Conservation (phyloP, 1,140 invertebrate species). For the Lordiphosa mommai region DNA sequence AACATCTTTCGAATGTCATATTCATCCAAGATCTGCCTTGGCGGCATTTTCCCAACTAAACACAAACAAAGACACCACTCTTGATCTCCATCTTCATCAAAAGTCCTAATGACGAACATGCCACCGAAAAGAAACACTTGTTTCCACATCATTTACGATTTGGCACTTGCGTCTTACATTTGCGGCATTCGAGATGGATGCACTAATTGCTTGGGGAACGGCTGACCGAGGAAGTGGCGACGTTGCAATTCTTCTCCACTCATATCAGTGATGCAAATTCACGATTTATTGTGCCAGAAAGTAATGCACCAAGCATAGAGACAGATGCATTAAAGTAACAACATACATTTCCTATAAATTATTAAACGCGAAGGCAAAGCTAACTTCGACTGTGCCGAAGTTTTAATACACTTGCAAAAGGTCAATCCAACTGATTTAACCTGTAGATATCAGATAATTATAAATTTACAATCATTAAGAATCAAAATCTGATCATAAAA, state of each 20-base stretch:
- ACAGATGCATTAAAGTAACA: no score
- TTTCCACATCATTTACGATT: constrained; percentile 38
- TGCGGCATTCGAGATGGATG: constrained; percentile 16
- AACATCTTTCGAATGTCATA: not conserved
- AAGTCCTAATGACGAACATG: constrained; percentile 45
- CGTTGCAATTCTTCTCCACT: not conserved
- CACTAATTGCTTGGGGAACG: constrained; percentile 16
- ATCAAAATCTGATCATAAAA: no score
- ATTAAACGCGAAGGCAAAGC: no score
- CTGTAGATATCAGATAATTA: no score
- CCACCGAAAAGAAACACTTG: constrained; percentile 1
- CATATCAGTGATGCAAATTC: not conserved
- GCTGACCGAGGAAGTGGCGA: not conserved
- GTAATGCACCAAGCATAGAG: no score
- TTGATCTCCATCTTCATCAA: constrained; percentile 7
- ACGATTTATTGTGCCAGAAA: not conserved
- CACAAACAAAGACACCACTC: constrained; percentile 6
- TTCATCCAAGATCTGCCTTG: no score
- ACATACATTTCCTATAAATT: no score
- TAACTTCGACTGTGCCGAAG: no score
- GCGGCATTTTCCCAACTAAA: not conserved
- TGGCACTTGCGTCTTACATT: constrained; percentile 19
- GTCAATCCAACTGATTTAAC: no score
- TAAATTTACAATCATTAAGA: no score
- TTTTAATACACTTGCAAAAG: no score